Base-by-base conservation (phyloP, 2,797 vertebrate genomes). In the Neosilurus mollespiculum region DNA sequence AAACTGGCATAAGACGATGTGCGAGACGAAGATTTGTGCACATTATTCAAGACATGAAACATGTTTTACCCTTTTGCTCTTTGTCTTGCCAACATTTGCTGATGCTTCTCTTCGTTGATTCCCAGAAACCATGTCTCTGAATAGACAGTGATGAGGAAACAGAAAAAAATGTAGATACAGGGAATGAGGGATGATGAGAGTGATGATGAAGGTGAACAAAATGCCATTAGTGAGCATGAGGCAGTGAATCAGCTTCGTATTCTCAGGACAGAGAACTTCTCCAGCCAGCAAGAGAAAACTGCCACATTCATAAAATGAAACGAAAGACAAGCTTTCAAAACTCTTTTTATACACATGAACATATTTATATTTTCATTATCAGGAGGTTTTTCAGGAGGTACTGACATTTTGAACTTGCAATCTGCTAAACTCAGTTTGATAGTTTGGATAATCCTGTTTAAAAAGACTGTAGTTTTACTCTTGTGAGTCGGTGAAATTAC, bases 141-240 rank as follows among this genome's bases (percentile, higher is more conserved):
- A 59, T n/a, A 59, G 54, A 76, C 72, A 34, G 53, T 76, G 18
- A 34, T 53, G 53, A 76, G 26, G 1, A 9, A 24, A 16, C 37
- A 37, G 20, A 43, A 61, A 37, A 43, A 43, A 76, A 59, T 22
- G 18, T 4, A 77, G 53, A 49, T 3, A 59, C 20, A 54, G 76
- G 61, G 22, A 34, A 64, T n/a, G 54, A 76, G 53, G 56, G 20
- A 76, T 59, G 54, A 76, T 59, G 16, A 76, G 4, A 10, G 9
- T 59, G 26, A 37, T 30, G 53, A 56, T 76, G 26, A 75, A 75
- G 72, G 80, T 77, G 11, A 83, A 83, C 54, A 82, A n/a, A 83
- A 85, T 82, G 82, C 37, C 22, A 84, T 84, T 81, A 73, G 71
- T 37, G 72, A 75, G 73, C 83, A 66, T 24, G 12, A 85, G 51